A percentile compares a stretch with the other conserved stretches of the same genome.
phyloP scores from a whole-genome alignment of 2,113 vertebrate genomes.

The Tylochromis polylepis region DNA sequence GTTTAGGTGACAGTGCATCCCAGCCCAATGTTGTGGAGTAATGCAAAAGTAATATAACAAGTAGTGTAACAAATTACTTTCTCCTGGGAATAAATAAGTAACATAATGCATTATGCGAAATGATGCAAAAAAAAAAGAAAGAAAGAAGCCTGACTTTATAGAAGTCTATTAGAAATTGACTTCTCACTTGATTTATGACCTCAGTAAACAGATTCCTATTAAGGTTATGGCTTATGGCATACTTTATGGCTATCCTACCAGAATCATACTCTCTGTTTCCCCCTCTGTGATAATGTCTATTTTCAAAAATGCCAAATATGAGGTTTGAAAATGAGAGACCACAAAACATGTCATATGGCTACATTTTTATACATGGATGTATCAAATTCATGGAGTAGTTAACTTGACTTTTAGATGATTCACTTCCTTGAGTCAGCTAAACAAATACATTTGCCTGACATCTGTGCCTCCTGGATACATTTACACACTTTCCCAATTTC shows the following conservation, averaged over 20 bases:
- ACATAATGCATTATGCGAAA: background rate
- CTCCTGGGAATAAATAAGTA: background rate
- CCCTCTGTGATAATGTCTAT: background rate
- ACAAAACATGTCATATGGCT: background rate
- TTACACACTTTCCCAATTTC: background rate
- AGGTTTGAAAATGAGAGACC: background rate
- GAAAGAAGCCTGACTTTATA: background rate
- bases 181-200: background rate
- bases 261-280: background rate
- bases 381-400: background rate
- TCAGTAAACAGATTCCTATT: background rate
- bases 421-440: background rate
- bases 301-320: background rate
- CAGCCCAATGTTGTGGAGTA: background rate
- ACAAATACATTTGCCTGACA: background rate
- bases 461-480: background rate
- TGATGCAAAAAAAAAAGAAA: background rate
- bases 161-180: background rate
- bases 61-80: background rate
- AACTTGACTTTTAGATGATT: background rate
- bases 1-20: background rate
- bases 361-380: background rate
- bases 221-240: background rate
- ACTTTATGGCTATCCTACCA: background rate
- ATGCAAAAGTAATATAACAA: background rate